Evolutionary conservation across 2,888 invertebrate genomes (phyloP).

Genomic region (Athalia cordata): DNA sequence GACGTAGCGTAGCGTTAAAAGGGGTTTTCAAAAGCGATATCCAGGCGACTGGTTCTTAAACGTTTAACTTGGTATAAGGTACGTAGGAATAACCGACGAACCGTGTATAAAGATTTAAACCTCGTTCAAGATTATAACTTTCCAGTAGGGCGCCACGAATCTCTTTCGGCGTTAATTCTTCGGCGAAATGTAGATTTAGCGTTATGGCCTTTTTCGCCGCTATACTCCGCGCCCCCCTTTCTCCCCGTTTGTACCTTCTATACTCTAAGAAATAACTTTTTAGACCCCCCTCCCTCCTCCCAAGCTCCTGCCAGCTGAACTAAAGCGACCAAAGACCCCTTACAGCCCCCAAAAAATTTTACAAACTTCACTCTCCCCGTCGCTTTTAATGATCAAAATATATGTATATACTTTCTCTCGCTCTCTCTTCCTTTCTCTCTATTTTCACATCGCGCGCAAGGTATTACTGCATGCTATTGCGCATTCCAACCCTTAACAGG

Average conservation of each 20-base stretch:
- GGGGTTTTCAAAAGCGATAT: not conserved
- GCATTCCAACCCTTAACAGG: too few relatives aligned
- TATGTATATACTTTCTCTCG: too few relatives aligned
- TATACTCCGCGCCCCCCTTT: not conserved
- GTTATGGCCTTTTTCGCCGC: conserved; percentile 2
- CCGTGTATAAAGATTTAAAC: conserved; percentile 42
- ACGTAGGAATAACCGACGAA: conserved; percentile 27
- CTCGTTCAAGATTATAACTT: conserved; percentile 41
- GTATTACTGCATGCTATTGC: too few relatives aligned
- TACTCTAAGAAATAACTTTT: too few relatives aligned
- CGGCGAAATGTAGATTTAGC: conserved; percentile 34
- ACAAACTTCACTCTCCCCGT: too few relatives aligned
- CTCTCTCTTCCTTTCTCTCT: too few relatives aligned
- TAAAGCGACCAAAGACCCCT: too few relatives aligned
- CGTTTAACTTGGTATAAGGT: not conserved
- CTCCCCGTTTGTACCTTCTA: not conserved
- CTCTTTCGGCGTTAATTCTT: conserved; percentile 30
- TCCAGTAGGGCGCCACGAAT: conserved; percentile 5
- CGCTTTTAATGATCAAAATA: too few relatives aligned
- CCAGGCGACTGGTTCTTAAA: conserved; percentile 22
- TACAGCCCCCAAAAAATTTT: too few relatives aligned
- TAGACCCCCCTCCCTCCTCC: too few relatives aligned
- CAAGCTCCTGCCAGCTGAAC: too few relatives aligned
- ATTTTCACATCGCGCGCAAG: too few relatives aligned
- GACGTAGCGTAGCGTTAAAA: not conserved